phyloP scores from a whole-genome alignment of 2,888 invertebrate genomes.

The Lamproptera curius region DNA sequence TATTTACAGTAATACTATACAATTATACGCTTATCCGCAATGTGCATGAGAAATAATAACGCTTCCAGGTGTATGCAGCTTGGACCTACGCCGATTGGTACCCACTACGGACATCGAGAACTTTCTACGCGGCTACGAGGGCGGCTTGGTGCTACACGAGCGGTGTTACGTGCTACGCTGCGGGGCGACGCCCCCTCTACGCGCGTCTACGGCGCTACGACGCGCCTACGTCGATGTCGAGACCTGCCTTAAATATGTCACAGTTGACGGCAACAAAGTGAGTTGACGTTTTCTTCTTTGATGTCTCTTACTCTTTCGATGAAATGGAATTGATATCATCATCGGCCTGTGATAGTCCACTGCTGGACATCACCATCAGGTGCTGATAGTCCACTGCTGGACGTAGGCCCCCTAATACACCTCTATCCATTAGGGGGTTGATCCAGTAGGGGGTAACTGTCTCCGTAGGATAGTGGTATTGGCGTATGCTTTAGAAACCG shows the following conservation, averaged over 20 bases:
- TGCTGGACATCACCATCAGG: too few relatives aligned
- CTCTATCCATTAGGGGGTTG: too few relatives aligned
- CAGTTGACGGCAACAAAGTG: slow-evolving; percentile 32
- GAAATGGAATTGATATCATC: too few relatives aligned
- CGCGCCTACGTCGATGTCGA: slow-evolving; percentile 72
- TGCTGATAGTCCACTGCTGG: too few relatives aligned
- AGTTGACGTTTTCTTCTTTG: neutral
- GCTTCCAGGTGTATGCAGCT: slow-evolving; percentile 67
- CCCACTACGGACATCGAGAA: slow-evolving; percentile 54
- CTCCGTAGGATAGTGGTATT: too few relatives aligned
- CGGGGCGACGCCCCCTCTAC: slow-evolving; percentile 25
- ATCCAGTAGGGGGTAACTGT: too few relatives aligned
- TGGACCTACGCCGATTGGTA: slow-evolving; percentile 72
- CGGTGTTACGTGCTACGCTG: slow-evolving; percentile 58
- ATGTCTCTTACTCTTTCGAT: neutral
- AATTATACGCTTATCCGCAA: too few relatives aligned
- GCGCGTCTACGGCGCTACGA: neutral
- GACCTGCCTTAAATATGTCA: slow-evolving; percentile 63
- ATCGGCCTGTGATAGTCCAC: too few relatives aligned
- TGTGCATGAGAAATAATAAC: too few relatives aligned
- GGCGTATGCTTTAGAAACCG: too few relatives aligned
- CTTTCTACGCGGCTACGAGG: slow-evolving; percentile 55
- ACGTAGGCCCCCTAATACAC: too few relatives aligned
- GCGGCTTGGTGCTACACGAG: slow-evolving; percentile 59
- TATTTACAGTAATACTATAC: too few relatives aligned